Conservation (phyloP, 2,797 vertebrate species). For the Cirrhinus molitorella region DNA sequence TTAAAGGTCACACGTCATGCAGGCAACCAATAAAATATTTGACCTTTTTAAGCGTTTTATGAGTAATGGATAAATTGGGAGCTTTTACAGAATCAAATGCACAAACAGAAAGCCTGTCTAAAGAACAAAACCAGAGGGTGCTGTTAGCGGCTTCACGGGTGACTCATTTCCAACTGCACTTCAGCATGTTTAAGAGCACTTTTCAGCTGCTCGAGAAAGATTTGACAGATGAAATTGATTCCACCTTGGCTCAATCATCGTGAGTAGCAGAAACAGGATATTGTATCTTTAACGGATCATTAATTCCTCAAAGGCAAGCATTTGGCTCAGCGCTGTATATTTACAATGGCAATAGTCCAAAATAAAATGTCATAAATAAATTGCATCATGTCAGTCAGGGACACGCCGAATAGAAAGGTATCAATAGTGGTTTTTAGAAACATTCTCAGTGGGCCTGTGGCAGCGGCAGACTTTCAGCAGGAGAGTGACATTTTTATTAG, state of each 20-base stretch:
- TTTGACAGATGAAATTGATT: slow-evolving; percentile 49
- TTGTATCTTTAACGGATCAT: slow-evolving; percentile 53
- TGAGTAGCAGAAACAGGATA: slow-evolving; percentile 57
- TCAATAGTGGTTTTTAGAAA: slow-evolving; percentile 28
- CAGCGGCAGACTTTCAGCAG: slow-evolving; percentile 6
- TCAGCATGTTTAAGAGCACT: slow-evolving; percentile 30
- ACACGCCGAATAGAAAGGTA: slow-evolving; percentile 13
- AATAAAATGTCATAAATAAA: slow-evolving; percentile 40
- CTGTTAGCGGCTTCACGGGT: slow-evolving; percentile 18
- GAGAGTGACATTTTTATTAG: slow-evolving; percentile 47
- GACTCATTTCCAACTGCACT: slow-evolving; percentile 38
- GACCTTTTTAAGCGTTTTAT: neutral
- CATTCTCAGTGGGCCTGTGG: neutral
- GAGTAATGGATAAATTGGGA: neutral
- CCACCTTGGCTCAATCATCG: slow-evolving; percentile 38
- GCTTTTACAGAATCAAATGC: neutral
- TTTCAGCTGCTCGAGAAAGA: slow-evolving; percentile 9
- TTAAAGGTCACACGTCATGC: neutral
- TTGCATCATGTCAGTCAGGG: slow-evolving; percentile 37
- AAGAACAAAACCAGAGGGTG: slow-evolving; percentile 16
- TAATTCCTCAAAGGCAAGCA: slow-evolving; percentile 48
- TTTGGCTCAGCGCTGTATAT: slow-evolving; percentile 20
- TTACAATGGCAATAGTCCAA: slow-evolving; percentile 47
- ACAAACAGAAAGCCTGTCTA: slow-evolving; percentile 16
- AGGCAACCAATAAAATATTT: neutral